These are phyloP conservation scores for Drosophila tanythrix DNA, from an alignment of 2,888 invertebrate species.

Conservation along the genomic window DNA sequence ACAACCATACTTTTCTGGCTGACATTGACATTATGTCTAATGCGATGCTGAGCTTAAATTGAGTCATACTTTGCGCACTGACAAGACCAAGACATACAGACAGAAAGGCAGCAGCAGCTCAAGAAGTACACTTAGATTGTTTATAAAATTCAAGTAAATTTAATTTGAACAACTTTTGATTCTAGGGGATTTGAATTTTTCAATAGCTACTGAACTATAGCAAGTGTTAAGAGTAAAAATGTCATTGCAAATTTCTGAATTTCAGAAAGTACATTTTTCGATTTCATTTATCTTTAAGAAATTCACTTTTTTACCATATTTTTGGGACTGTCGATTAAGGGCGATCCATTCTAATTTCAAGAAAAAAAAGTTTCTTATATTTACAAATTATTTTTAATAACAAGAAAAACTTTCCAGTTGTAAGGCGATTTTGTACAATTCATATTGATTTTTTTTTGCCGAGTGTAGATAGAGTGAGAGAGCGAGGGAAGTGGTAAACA, in stretches of 20 bases:
- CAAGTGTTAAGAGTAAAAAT: background rate
- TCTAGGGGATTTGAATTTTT: too few species aligned
- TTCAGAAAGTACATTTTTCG: background rate
- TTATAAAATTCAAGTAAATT: background rate
- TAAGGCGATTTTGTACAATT: background rate
- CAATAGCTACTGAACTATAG: background rate
- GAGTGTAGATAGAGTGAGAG: slow-evolving; percentile 18
- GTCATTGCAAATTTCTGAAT: background rate
- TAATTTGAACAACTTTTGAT: background rate
- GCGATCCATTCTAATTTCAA: background rate
- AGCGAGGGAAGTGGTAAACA: slow-evolving; percentile 27
- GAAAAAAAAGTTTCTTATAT: background rate
- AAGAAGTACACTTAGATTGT: background rate
- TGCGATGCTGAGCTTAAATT: slow-evolving; percentile 49
- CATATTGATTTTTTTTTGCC: background rate
- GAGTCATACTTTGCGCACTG: slow-evolving; percentile 53
- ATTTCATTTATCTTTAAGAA: background rate
- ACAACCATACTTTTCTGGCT: slow-evolving; percentile 15
- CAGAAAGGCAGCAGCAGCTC: slow-evolving; percentile 18
- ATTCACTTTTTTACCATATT: too few species aligned
- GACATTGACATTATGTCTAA: slow-evolving; percentile 59
- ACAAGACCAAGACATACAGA: slow-evolving; percentile 36
- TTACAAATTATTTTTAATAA: background rate
- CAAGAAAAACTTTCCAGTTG: background rate
- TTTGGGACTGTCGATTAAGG: background rate